Evolutionary conservation across 2,113 vertebrate species (phyloP).

Genomic region (Burhinus oedicnemus): DNA sequence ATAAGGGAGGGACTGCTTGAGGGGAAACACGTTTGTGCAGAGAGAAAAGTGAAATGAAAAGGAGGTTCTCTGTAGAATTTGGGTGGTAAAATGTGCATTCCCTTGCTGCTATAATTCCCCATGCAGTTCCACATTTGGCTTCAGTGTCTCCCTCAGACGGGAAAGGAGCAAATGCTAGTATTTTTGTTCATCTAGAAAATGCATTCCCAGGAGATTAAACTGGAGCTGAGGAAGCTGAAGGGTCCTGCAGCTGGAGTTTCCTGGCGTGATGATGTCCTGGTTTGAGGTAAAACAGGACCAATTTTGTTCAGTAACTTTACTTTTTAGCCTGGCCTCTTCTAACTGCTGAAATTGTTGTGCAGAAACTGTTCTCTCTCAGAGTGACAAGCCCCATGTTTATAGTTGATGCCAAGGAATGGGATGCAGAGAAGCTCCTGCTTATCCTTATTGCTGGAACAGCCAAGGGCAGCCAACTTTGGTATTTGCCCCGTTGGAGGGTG

Average conservation of each 20-base stretch:
- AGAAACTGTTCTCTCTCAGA: no score
- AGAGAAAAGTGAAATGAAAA: not conserved
- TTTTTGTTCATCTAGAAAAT: not conserved
- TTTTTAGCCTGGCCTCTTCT: no score
- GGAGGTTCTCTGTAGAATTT: not conserved
- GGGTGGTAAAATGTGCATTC: not conserved
- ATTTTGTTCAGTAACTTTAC: no score
- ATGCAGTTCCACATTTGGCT: fast-evolving
- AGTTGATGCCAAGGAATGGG: no score
- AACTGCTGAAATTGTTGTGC: no score
- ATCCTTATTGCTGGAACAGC: no score
- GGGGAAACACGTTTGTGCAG: fast-evolving
- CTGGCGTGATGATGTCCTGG: no score
- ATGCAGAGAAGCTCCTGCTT: no score
- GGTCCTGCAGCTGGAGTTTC: not conserved
- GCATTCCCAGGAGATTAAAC: not conserved
- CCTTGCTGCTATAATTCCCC: not conserved
- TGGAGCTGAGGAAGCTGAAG: not conserved
- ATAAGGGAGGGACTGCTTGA: not conserved
- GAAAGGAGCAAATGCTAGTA: not conserved
- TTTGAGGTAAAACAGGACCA: no score
- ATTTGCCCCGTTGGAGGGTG: no score
- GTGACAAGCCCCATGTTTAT: no score
- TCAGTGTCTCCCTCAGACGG: not conserved
- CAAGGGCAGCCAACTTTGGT: no score